phyloP scores from a whole-genome alignment of 2,113 vertebrate genomes.

The Mungos mungo region DNA sequence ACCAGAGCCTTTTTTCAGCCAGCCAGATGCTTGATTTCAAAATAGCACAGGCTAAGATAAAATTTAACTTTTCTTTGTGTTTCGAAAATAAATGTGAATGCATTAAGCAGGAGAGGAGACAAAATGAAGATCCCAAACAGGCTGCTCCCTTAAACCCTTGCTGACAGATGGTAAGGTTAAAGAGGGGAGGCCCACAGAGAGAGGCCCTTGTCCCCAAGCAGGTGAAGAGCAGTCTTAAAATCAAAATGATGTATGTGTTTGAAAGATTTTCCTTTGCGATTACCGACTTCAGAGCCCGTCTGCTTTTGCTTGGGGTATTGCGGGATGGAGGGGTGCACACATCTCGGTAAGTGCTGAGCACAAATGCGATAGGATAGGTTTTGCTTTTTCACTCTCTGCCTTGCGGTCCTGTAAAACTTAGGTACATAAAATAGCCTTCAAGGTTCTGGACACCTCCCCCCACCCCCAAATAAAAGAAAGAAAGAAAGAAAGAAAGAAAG shows the following conservation, averaged over 20 bases:
- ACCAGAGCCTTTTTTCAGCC: conserved; percentile 54
- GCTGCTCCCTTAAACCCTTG: conserved; percentile 45
- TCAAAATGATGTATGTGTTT: not conserved
- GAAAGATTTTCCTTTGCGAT: not conserved
- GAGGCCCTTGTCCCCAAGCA: not conserved
- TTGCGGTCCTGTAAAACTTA: not conserved
- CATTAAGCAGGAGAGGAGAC: not conserved
- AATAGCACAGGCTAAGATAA: conserved; percentile 33
- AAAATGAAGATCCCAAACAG: conserved; percentile 35
- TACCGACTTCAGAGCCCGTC: not conserved
- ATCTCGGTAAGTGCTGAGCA: not conserved
- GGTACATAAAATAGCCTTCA: not conserved
- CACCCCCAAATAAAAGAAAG: too few species aligned
- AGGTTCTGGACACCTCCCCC: not conserved
- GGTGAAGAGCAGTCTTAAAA: not conserved
- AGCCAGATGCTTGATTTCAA: conserved; percentile 46
- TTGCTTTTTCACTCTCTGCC: not conserved
- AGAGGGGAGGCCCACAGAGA: conserved; percentile 31
- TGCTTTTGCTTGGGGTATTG: not conserved
- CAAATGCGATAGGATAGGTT: not conserved
- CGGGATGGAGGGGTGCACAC: not conserved
- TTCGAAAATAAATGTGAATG: conserved; percentile 73
- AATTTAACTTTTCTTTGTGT: conserved; percentile 69
- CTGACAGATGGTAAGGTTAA: conserved; percentile 22
- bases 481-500: not conserved